These are phyloP conservation scores for Astur gentilis DNA, from an alignment of 2,113 vertebrate genomes.

Conservation along the genomic window DNA sequence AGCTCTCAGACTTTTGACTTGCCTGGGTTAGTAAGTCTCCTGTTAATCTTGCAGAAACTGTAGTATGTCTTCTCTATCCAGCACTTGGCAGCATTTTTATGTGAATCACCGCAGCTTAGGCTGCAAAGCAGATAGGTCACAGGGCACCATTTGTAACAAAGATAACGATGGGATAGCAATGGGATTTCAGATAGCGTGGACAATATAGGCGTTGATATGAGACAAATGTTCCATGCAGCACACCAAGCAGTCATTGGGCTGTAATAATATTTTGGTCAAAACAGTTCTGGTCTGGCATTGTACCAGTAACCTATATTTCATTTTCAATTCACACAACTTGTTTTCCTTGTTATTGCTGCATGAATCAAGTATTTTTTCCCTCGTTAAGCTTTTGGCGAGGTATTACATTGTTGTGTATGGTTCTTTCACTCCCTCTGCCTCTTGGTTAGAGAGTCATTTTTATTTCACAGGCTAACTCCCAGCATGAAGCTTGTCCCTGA, in stretches of 20 bases:
- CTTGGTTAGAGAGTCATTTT: background rate
- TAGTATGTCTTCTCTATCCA: rapidly evolving
- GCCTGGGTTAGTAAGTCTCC: background rate
- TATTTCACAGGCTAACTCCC: background rate
- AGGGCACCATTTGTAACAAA: background rate
- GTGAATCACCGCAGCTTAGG: background rate
- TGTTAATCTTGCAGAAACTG: background rate
- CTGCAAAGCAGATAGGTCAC: background rate
- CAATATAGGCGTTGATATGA: rapidly evolving
- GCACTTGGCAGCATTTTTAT: rapidly evolving
- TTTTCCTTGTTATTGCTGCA: background rate
- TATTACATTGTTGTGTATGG: background rate
- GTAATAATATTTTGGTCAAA: background rate
- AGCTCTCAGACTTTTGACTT: background rate
- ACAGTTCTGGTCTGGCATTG: background rate
- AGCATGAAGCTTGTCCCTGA: background rate
- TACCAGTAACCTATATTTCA: background rate
- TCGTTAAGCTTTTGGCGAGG: background rate
- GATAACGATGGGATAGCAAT: background rate
- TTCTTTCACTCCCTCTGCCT: background rate
- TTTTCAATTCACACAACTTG: background rate
- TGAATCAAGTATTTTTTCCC: background rate
- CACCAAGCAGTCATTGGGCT: background rate
- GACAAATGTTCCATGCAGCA: background rate
- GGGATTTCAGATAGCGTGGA: background rate